A percentile compares a stretch with the other conserved stretches of the same genome.
These are phyloP conservation scores for Atta colombica DNA, from an alignment of 1,140 invertebrate species.

Conservation along the genomic window DNA sequence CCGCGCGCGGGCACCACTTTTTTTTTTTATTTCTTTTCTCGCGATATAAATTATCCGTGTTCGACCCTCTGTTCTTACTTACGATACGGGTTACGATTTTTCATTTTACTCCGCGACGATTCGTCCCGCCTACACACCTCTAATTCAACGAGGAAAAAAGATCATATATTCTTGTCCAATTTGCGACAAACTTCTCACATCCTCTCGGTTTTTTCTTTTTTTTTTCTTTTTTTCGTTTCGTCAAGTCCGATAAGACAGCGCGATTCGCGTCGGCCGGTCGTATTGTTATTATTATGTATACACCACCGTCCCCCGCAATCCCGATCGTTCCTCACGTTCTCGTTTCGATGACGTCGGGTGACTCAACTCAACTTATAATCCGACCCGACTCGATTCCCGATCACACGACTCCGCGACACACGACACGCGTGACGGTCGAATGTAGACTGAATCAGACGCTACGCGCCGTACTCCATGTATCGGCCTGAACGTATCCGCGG, in stretches of 20 bases:
- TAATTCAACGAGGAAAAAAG: not conserved
- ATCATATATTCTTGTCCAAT: not conserved
- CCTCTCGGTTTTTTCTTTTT: not conserved
- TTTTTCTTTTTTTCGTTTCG: not conserved
- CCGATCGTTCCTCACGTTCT: not conserved
- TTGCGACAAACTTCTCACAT: not conserved
- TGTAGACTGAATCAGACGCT: constrained; percentile 79
- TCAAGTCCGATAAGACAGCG: constrained; percentile 30
- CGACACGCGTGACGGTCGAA: constrained; percentile 79
- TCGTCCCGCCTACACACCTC: not conserved
- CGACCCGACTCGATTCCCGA: constrained; percentile 44
- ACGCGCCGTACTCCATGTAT: constrained; percentile 74
- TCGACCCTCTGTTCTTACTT: not conserved
- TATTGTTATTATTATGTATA: constrained; percentile 32
- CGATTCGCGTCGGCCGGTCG: not conserved
- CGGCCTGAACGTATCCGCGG: constrained; percentile 63
- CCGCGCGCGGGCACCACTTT: not conserved
- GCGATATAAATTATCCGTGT: constrained; percentile 5
- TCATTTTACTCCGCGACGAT: not conserved
- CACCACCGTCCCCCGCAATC: constrained; percentile 1
- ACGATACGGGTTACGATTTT: not conserved
- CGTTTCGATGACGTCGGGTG: constrained; percentile 21
- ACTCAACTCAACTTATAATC: constrained; percentile 31
- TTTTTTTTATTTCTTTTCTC: not conserved
- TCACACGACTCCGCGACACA: constrained; percentile 68